phyloP scores from a whole-genome alignment of 64 coral and sea anemone species.

The Actinia tenebrosa region DNA sequence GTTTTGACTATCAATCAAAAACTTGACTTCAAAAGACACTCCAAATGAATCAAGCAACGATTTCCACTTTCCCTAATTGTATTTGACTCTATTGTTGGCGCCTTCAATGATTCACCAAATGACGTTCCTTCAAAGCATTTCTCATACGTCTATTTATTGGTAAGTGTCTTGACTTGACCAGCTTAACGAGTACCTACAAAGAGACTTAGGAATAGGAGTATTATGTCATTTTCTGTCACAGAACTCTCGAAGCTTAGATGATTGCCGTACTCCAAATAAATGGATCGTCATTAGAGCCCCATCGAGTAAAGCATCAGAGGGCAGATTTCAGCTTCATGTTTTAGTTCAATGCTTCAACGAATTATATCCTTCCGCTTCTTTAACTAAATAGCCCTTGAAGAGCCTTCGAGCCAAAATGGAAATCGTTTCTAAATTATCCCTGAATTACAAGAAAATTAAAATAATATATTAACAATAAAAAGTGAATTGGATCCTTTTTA shows the following conservation, averaged over 20 bases:
- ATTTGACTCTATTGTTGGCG: conserved; percentile 7
- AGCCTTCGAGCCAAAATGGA: not conserved
- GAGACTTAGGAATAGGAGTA: conserved; percentile 2
- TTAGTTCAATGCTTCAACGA: not conserved
- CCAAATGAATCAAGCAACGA: conserved; percentile 7
- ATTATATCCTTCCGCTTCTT: conserved; percentile 10
- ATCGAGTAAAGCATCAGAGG: not conserved
- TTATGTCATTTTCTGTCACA: conserved; percentile 18
- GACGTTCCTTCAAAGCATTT: not conserved
- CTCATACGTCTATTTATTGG: not conserved
- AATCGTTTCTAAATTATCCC: not conserved
- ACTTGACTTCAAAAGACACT: not conserved
- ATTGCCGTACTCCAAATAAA: conserved; percentile 19
- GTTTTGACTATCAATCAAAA: not conserved
- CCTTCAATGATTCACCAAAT: not conserved
- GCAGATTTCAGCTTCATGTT: not conserved
- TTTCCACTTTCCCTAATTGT: conserved; percentile 12
- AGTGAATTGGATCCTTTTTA: not conserved
- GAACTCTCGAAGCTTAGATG: conserved; percentile 25
- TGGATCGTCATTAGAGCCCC: conserved; percentile 1
- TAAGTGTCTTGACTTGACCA: conserved; percentile 4
- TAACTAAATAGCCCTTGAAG: not conserved
- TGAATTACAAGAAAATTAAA: not conserved
- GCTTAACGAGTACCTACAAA: not conserved
- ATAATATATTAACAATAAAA: not conserved